phyloP scores from a whole-genome alignment of 2,888 invertebrate species.

The Rhyacophila evoluta region DNA sequence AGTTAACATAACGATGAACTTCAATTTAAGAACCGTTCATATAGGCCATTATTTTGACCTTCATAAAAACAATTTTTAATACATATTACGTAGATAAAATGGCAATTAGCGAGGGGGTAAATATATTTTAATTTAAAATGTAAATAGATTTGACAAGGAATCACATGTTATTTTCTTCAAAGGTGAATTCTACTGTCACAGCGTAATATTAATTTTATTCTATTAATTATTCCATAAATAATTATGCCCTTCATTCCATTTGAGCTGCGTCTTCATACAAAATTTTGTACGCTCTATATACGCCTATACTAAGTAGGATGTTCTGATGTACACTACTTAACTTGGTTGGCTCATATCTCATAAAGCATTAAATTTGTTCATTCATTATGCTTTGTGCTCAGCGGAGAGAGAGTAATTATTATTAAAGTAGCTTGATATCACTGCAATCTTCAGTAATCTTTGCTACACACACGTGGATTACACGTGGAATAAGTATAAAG shows the following conservation, averaged over 20 bases:
- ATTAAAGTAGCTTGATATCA: neutral
- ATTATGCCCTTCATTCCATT: neutral
- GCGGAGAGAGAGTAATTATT: slow-evolving; percentile 38
- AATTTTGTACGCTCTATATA: slow-evolving; percentile 5
- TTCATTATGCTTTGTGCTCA: slow-evolving; percentile 26
- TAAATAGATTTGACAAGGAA: too few relatives aligned
- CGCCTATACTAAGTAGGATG: neutral
- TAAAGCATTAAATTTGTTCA: neutral
- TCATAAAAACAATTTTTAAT: too few relatives aligned
- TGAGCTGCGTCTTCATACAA: neutral
- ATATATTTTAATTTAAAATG: too few relatives aligned
- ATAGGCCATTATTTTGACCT: too few relatives aligned
- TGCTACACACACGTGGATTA: too few relatives aligned
- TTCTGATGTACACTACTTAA: neutral
- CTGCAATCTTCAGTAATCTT: neutral
- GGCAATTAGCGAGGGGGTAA: too few relatives aligned
- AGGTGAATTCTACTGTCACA: too few relatives aligned
- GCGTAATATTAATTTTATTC: neutral
- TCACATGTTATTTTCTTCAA: too few relatives aligned
- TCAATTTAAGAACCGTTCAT: too few relatives aligned
- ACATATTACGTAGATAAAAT: too few relatives aligned
- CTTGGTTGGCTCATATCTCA: neutral
- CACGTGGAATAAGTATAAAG: too few relatives aligned
- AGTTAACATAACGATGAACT: too few relatives aligned
- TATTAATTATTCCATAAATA: neutral